Conservation (phyloP, 2,797 vertebrate species). For the Muscicapa striata region DNA sequence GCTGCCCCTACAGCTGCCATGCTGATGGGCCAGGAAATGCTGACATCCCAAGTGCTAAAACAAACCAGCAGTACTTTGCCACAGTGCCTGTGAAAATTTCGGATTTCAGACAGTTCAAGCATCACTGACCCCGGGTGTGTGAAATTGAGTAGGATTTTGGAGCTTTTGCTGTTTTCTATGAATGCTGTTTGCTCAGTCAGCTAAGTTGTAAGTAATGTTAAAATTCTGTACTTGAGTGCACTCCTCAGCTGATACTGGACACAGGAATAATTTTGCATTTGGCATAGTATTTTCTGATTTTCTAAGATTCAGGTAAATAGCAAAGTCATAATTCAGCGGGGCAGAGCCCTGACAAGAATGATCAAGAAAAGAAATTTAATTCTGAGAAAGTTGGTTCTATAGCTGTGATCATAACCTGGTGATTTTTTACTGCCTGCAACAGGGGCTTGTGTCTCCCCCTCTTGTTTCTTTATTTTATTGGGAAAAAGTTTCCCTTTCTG, state of each 20-base stretch:
- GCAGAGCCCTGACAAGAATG: not conserved
- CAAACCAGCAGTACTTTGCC: not conserved
- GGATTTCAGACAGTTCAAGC: not conserved
- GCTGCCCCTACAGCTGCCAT: not conserved
- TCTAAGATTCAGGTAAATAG: not conserved
- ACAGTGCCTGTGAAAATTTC: not conserved
- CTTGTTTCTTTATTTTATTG: not conserved
- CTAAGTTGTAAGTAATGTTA: not conserved
- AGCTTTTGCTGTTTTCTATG: not conserved
- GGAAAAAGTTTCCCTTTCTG: not conserved
- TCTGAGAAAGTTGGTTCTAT: not conserved
- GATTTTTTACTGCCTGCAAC: not conserved
- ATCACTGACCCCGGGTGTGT: not conserved
- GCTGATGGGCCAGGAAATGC: not conserved
- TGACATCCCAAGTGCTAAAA: not conserved
- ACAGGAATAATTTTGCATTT: not conserved
- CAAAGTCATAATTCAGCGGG: not conserved
- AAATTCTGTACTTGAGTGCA: not conserved
- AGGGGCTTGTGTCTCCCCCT: not conserved
- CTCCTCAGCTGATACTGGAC: not conserved
- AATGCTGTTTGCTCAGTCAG: not conserved
- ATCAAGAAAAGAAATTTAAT: not conserved
- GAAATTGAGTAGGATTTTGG: not conserved
- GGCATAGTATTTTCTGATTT: not conserved
- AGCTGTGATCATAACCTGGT: not conserved